Evolutionary conservation across 1,140 invertebrate genomes (phyloP), one percentile per base, ranked within the genome.

Genomic region (Pseudomyrmex gracilis): DNA sequence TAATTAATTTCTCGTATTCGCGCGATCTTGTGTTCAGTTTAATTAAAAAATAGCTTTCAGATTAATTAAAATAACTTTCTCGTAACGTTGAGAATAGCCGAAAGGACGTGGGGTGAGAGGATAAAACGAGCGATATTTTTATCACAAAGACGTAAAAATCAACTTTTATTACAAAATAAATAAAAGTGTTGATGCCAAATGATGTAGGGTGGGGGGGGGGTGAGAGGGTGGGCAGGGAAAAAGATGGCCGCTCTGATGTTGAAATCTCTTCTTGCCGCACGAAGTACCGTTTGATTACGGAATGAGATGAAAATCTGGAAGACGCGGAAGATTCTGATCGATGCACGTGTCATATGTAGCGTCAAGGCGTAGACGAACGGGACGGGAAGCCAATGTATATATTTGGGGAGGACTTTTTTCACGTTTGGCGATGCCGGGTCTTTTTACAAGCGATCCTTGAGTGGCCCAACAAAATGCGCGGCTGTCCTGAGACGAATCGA

Each of bases 141-240:
- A 13, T 51, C 49, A 51, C 9, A 51, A 47, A 51, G 49, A 51
- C 90, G 88, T 92, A 91, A 90, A 90, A 90, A 89, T 90, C 82
- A 92, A 88, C 90, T 93, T 94, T 94, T 94, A 93, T 94, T 94
- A 89, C 84, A 93, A 92, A 93, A 93, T 94, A 93, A 93, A 93
- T 94, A 93, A 91, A 94, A 92, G 90, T 90, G 70, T 90, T 90
- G 83, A 86, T 91, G 89, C 83, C 89, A 49, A 47, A 68, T 84
- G 64, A 86, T 83, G 57, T 73, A 86, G 74, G 73, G 34, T 67
- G 3, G 64, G 61, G 78, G 87, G 58, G 85, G 85, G 67, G 34
- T 5, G 34, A 34, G 34, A 86, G 74, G 78, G 34, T 67, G 4
- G 61, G 61, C 73, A 86, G 61, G 85, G 85, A 70, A 85, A 88